Base-by-base conservation (phyloP, 2,888 invertebrate species). In the Apeira syringaria region DNA sequence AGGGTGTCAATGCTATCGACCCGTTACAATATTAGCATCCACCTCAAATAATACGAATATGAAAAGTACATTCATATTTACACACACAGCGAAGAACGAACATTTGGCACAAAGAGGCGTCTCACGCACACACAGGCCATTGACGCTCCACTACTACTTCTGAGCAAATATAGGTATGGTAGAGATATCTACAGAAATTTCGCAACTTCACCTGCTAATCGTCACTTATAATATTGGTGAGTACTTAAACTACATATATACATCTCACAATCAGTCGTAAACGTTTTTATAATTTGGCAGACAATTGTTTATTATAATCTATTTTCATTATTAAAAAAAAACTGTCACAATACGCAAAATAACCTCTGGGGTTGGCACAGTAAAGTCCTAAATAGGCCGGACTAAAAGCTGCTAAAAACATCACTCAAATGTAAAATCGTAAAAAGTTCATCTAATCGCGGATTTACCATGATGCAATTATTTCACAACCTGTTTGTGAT, bases 131-230 rank as follows among this genome's bases (percentile, higher is more conserved):
- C 74, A 74, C 68, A 69, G 74, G 70, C 79, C 70, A 68, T 68
- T 60, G 67, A 64, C 68, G 59, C 59, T 70, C 65, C 57, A 76
- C 86, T 82, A 84, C 75, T 67, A 70, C 67, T 74, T 80, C 86
- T 88, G 89, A 89, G 89, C 88, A 89, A 89, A 83, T 87, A 80
- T 88, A 88, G 89, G 86, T 84, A 89, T 88, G 86, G 38, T 85
- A 76, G 71, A 66, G 54, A 62, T 68, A 86, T 86, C 87, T 87
- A 88, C 81, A 85, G 73, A 79, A 77, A 76, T 74, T 25, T 34
- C 64, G 70, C 74, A 73, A 66, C 71, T 62, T 75, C 76, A 66
- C 67, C 74, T 69, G 70, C 73, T 68, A 71, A 66, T 74, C 65
- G 65, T 70, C 64, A 68, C 76, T 82, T 81, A 80, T 58, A 75